Percentiles rank a stretch among this genome's conserved stretches.
phyloP scores from a whole-genome alignment of 2,797 vertebrate genomes.

The Cirrhinus molitorella region DNA sequence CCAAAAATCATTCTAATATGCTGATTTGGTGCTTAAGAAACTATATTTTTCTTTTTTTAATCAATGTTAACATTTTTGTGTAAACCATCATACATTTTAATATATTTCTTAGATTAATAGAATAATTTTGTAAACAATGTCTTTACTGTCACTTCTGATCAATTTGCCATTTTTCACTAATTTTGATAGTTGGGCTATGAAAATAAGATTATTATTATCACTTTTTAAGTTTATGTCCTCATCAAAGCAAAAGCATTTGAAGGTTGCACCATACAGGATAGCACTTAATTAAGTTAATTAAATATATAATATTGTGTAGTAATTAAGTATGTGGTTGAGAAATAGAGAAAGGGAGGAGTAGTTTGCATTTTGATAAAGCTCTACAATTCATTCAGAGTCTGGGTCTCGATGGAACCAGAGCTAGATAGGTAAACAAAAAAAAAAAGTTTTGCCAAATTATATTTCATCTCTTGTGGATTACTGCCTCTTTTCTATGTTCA shows the following conservation, averaged over 20 bases:
- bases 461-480: constrained; percentile 50
- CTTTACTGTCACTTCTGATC: background rate
- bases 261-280: constrained; percentile 10
- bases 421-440: constrained; percentile 37
- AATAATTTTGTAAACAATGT: background rate
- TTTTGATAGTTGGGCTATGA: background rate
- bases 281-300: background rate
- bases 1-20: background rate
- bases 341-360: constrained; percentile 14
- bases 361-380: constrained; percentile 29
- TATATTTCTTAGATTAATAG: background rate
- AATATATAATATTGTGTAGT: background rate
- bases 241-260: background rate
- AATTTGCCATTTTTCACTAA: background rate
- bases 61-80: background rate
- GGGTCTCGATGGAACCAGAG: constrained; percentile 6
- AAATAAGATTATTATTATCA: background rate
- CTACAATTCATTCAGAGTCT: constrained; percentile 7
- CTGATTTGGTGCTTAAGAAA: background rate
- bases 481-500: constrained; percentile 46
- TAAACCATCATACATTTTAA: background rate
- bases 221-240: background rate
- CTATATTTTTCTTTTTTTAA: no score
- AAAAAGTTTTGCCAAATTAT: constrained; percentile 51
- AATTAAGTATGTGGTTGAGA: constrained; percentile 16